phyloP scores from a whole-genome alignment of 30 jellyfish, hydroid and myxozoan species.

The Turritopsis dohrnii region DNA sequence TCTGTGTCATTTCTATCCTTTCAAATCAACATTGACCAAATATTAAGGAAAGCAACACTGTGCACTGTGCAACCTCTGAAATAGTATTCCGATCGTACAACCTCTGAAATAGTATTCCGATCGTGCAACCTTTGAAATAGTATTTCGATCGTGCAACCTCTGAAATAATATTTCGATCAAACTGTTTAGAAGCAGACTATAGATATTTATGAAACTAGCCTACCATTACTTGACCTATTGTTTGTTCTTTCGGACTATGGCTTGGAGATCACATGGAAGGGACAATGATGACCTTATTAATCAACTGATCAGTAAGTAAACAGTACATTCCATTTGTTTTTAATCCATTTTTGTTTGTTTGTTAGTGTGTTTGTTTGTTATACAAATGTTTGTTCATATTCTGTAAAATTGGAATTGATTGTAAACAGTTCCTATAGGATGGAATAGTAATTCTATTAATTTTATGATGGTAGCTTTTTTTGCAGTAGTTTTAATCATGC shows the following conservation, averaged over 20 bases:
- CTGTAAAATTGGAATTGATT: neutral
- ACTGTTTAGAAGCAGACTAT: neutral
- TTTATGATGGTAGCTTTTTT: neutral
- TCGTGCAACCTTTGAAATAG: no score
- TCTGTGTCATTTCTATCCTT: neutral
- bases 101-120: no score
- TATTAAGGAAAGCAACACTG: no score
- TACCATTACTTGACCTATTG: constrained; percentile 11
- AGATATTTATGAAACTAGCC: neutral
- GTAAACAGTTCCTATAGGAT: neutral
- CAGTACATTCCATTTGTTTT: neutral
- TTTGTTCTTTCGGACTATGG: constrained; percentile 66
- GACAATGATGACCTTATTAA: constrained; percentile 74
- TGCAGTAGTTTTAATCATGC: neutral
- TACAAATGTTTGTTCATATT: no score
- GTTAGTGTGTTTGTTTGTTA: neutral
- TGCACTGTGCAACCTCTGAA: no score
- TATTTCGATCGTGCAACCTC: no score
- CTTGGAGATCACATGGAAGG: constrained; percentile 97
- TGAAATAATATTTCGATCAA: no score
- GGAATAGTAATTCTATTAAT: neutral
- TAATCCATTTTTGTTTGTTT: neutral
- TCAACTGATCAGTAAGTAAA: constrained; percentile 66
- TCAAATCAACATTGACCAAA: neutral
- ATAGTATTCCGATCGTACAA: no score